These are phyloP conservation scores for Datnioides undecimradiatus DNA, from an alignment of 2,113 vertebrate species.

Conservation along the genomic window DNA sequence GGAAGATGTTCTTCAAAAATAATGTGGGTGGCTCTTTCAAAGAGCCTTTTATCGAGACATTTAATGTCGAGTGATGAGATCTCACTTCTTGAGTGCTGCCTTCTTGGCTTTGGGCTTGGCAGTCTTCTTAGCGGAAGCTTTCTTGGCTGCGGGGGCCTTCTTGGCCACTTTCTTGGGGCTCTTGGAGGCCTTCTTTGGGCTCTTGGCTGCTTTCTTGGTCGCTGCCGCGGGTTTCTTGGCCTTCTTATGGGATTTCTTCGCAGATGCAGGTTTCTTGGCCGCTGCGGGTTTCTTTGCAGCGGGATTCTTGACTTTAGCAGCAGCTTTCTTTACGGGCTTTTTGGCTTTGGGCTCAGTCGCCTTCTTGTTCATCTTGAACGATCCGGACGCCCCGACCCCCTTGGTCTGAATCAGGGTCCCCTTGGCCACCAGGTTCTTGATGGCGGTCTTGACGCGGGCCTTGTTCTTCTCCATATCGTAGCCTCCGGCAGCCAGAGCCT, in stretches of 20 bases:
- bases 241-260: slow-evolving; percentile 18
- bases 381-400: slow-evolving; percentile 1
- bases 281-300: neutral
- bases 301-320: slow-evolving; percentile 35
- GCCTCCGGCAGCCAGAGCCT: neutral
- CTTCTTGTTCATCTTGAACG: slow-evolving; percentile 46
- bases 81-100: slow-evolving; percentile 53
- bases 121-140: neutral
- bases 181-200: slow-evolving; percentile 5
- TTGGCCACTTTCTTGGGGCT: slow-evolving; percentile 28
- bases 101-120: slow-evolving; percentile 32
- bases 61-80: neutral
- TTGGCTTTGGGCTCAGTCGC: accelerated
- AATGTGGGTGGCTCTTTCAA: slow-evolving; percentile 46
- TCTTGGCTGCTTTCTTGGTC: slow-evolving; percentile 6
- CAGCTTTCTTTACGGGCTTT: slow-evolving; percentile 7
- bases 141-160: slow-evolving; percentile 15
- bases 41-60: slow-evolving; percentile 30
- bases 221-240: slow-evolving; percentile 10
- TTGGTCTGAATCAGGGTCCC: slow-evolving; percentile 22
- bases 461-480: slow-evolving; percentile 8
- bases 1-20: neutral
- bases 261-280: slow-evolving; percentile 5
- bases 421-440: slow-evolving; percentile 35
- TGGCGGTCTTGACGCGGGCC: neutral